Conservation (phyloP, 37 sponge, comb jelly and placozoan genomes). For the Beroe ovata region DNA sequence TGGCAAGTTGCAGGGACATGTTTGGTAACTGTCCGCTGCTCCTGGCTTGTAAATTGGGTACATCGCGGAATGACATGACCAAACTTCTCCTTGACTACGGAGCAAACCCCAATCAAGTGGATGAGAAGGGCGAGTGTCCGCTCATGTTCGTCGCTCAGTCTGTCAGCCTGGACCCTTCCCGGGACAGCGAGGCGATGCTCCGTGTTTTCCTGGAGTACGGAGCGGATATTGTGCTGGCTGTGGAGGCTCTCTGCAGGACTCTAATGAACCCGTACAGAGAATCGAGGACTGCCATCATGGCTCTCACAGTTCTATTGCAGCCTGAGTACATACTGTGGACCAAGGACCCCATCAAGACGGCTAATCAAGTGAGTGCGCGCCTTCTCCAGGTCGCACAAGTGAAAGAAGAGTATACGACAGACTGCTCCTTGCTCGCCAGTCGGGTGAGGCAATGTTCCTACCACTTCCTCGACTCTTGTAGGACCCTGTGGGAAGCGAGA, state of each 20-base stretch:
- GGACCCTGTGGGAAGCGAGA: slow-evolving; percentile 54
- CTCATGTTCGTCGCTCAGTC: slow-evolving; percentile 7
- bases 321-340: slow-evolving; percentile 7
- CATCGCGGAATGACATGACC: slow-evolving; percentile 1
- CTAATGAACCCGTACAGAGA: background rate
- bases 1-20: background rate
- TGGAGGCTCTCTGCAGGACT: slow-evolving; percentile 4
- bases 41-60: slow-evolving; percentile 24
- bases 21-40: slow-evolving; percentile 50
- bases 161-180: background rate
- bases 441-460: background rate
- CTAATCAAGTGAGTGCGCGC: background rate
- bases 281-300: slow-evolving; percentile 43
- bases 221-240: slow-evolving; percentile 24
- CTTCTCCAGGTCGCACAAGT: background rate
- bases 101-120: slow-evolving; percentile 55
- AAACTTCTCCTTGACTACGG: slow-evolving; percentile 22
- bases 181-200: background rate
- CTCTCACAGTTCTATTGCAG: background rate
- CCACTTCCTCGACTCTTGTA: slow-evolving; percentile 9
- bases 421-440: background rate
- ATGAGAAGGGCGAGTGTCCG: background rate
- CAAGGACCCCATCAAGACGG: slow-evolving; percentile 46
- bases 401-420: slow-evolving; percentile 35
- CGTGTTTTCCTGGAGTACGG: slow-evolving; percentile 3